Base-by-base conservation (phyloP, 2,113 vertebrate species). In the Cyprinodon tularosa region DNA sequence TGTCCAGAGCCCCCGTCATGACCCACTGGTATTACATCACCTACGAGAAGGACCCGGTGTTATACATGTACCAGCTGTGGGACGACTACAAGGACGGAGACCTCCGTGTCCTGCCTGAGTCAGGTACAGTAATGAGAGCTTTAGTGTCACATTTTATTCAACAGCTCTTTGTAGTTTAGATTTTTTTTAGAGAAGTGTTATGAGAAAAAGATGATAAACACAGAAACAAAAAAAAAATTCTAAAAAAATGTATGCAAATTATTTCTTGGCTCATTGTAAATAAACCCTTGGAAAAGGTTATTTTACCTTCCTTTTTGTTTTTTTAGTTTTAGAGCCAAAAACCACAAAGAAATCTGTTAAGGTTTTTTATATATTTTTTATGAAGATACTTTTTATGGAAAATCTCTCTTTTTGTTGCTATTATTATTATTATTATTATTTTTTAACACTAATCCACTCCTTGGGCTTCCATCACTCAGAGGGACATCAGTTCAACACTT, bases 11-110 rank as follows among this genome's bases (percentile, higher is more conserved):
- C 22, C 95, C 95, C 77, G 91, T 95, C 79, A 95, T 95, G 95
- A 95, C 94, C 82, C 94, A 95, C 89, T 95, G 95, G 95, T 95
- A 95, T 84, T 95, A 95, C 89, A 95, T 95, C 91, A 95, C 95
- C 65, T 95, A 95, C 2, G 95, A 95, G 90, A 95, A 95, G 84
- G 95, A 95, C 89, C 95, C 95, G 0, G 95, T 95, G 76, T 91
- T 95, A 62, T 95, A 95, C 82, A 95, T 95, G 95, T 95, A 95
- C 82, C 95, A 95, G 90, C 92, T 95, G 42, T 95, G 94, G 94
- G 94, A 95, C 53, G 95, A 95, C 83, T 95, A 94, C 68, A 94
- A 95, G 80, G 95, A 95, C 38, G 95, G 95, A 53, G 94, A 95
- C 82, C 91, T 95, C 8, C 94, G 94, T 12, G 94, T 95, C 67